phyloP scores from a whole-genome alignment of 2,113 vertebrate species.

The Marmota monax region DNA sequence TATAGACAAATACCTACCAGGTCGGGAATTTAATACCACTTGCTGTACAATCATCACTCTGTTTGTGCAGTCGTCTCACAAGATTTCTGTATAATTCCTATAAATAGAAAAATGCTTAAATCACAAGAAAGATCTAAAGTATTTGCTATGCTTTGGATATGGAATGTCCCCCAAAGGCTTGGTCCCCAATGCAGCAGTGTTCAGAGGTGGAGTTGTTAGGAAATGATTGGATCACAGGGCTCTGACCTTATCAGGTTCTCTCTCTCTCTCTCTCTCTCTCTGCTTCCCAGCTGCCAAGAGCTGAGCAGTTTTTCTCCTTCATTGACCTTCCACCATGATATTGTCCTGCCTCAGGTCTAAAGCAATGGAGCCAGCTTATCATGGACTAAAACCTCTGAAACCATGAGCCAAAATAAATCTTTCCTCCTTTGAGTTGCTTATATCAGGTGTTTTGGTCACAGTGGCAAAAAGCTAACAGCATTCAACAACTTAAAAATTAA shows the following conservation, averaged over 20 bases:
- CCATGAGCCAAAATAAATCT: not conserved
- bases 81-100: conserved; percentile 62
- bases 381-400: not conserved
- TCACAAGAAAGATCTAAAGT: conserved; percentile 48
- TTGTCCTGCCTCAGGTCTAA: not conserved
- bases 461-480: not conserved
- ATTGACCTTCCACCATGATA: not conserved
- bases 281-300: not conserved
- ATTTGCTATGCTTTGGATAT: not conserved
- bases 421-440: not conserved
- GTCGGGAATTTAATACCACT: conserved; percentile 92
- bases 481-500: conserved; percentile 38
- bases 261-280: not conserved
- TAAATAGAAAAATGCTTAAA: conserved; percentile 51
- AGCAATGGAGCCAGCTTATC: not conserved
- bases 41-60: conserved; percentile 88
- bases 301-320: not conserved
- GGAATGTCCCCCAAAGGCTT: not conserved
- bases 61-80: conserved; percentile 38
- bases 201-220: not conserved
- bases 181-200: not conserved
- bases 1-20: conserved; percentile 89
- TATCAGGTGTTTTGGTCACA: not conserved
- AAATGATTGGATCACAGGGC: not conserved
- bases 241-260: not conserved